Conservation (phyloP, 1,140 invertebrate genomes). For the Asbolus verrucosus region DNA sequence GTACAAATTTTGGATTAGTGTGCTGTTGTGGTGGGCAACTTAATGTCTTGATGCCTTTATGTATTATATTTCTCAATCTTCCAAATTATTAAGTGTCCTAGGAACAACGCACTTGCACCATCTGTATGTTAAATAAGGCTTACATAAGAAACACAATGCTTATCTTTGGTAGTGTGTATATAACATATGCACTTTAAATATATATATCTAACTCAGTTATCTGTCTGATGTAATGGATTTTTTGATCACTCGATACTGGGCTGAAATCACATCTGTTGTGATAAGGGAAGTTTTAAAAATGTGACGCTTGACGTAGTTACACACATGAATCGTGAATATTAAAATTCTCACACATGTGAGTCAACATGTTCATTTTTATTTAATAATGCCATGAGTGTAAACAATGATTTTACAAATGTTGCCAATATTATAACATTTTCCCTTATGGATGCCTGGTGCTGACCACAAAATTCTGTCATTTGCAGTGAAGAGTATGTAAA, state of each 20-base stretch:
- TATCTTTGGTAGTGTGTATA: constrained; percentile 11
- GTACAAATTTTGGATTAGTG: constrained; percentile 23
- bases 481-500: neutral
- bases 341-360: too few species aligned
- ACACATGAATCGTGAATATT: too few species aligned
- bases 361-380: too few species aligned
- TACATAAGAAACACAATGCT: neutral
- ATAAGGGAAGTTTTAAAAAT: too few species aligned
- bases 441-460: too few species aligned
- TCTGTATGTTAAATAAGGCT: constrained; percentile 15
- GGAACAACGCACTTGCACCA: constrained; percentile 12
- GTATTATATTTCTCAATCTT: constrained; percentile 17
- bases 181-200: constrained; percentile 6
- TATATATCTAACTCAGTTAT: neutral
- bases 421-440: too few species aligned
- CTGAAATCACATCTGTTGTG: too few species aligned
- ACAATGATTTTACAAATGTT: too few species aligned
- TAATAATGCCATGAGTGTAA: too few species aligned
- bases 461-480: constrained; percentile 4
- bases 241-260: neutral
- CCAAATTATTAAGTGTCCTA: constrained; percentile 20
- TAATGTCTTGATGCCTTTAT: constrained; percentile 23
- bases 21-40: constrained; percentile 37
- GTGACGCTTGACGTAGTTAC: too few species aligned
- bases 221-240: neutral